Conservation (phyloP, 2,888 invertebrate genomes). For the Nymphalis urticae region DNA sequence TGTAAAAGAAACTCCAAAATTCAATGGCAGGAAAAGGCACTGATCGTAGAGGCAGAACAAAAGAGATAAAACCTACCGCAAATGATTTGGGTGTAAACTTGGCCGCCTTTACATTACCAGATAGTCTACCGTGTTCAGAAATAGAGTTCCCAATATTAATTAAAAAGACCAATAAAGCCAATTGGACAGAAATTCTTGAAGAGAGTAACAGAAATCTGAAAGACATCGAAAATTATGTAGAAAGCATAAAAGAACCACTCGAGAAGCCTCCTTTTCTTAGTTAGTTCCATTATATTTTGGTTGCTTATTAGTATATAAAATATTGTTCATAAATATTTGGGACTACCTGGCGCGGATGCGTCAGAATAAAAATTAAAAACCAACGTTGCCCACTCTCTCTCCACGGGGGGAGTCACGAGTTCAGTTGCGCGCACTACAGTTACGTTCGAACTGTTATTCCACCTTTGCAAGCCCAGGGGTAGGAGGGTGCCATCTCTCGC, state of each 20-base stretch:
- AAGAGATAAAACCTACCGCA: slow-evolving; percentile 48
- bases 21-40: slow-evolving; percentile 61
- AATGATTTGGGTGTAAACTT: slow-evolving; percentile 51
- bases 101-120: slow-evolving; percentile 62
- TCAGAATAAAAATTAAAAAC: no score
- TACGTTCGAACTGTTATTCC: no score
- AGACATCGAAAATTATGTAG: slow-evolving; percentile 55
- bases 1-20: background rate
- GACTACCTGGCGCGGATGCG: no score
- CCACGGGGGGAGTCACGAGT: no score
- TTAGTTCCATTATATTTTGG: slow-evolving; percentile 39
- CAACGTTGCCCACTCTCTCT: no score
- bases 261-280: slow-evolving; percentile 62
- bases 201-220: slow-evolving; percentile 53
- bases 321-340: no score
- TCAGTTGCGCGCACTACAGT: no score
- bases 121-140: slow-evolving; percentile 69
- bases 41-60: slow-evolving; percentile 61
- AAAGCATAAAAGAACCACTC: slow-evolving; percentile 49
- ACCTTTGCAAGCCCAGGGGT: no score
- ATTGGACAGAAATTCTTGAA: slow-evolving; percentile 62
- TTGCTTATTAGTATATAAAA: background rate
- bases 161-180: slow-evolving; percentile 49
- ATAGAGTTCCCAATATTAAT: slow-evolving; percentile 63
- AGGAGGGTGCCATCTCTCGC: no score